phyloP scores from a whole-genome alignment of 2,888 invertebrate species.

The Matsumyia berberina region DNA sequence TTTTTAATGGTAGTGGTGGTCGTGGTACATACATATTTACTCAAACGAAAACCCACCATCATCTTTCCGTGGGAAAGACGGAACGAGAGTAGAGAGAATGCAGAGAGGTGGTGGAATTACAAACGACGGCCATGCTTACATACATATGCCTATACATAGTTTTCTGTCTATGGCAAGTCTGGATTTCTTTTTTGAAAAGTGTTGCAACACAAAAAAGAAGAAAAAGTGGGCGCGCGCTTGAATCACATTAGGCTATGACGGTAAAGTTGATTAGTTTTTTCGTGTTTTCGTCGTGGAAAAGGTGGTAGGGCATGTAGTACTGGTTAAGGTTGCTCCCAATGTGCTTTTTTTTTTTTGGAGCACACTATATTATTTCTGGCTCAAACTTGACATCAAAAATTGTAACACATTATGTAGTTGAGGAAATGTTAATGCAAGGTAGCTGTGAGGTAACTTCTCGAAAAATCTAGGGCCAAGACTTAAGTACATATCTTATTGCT shows the following conservation, averaged over 20 bases:
- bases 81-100: constrained; percentile 4
- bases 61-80: neutral
- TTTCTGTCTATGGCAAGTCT: constrained; percentile 73
- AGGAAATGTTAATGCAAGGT: constrained; percentile 9
- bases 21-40: constrained; percentile 31
- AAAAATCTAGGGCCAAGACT: neutral
- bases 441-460: neutral
- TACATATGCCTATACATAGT: too few species aligned
- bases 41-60: constrained; percentile 5
- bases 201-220: constrained; percentile 25
- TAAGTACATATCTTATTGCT: too few species aligned
- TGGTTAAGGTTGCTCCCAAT: constrained; percentile 42
- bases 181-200: constrained; percentile 64
- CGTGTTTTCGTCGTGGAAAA: constrained; percentile 24
- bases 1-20: too few species aligned
- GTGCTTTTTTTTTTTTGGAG: constrained; percentile 22
- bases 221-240: constrained; percentile 66
- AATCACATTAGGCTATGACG: constrained; percentile 68
- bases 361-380: constrained; percentile 29
- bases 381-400: constrained; percentile 64
- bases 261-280: constrained; percentile 37
- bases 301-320: constrained; percentile 2
- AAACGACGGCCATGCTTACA: constrained; percentile 45
- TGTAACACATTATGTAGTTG: constrained; percentile 12
- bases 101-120: neutral